These are phyloP conservation scores for Balaenoptera acutorostrata DNA, from an alignment of 2,113 vertebrate genomes.

Conservation along the genomic window DNA sequence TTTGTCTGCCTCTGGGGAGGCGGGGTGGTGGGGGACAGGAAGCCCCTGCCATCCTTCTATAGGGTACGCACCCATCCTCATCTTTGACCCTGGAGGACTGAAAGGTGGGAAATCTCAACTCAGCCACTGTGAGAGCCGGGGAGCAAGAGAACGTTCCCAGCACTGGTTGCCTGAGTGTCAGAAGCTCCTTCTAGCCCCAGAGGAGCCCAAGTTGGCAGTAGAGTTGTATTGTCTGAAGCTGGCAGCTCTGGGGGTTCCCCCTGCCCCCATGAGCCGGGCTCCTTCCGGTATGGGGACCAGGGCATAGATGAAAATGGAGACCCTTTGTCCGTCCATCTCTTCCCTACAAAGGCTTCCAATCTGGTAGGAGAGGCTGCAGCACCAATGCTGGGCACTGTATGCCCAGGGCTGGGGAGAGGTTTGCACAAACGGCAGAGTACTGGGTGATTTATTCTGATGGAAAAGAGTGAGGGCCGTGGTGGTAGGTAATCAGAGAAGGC, in stretches of 20 bases:
- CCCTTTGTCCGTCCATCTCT: neutral
- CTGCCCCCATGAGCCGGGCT: neutral
- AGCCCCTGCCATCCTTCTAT: neutral
- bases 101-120: constrained; percentile 31
- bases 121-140: neutral
- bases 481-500: neutral
- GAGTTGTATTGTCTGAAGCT: constrained; percentile 37
- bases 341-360: neutral
- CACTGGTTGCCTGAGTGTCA: neutral
- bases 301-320: neutral
- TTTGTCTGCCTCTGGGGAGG: constrained; percentile 9
- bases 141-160: neutral
- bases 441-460: constrained; percentile 4
- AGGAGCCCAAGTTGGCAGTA: constrained; percentile 53
- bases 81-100: neutral
- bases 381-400: neutral
- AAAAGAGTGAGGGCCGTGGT: neutral
- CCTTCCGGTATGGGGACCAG: neutral
- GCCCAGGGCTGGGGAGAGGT: neutral
- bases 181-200: constrained; percentile 20
- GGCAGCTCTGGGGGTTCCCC: neutral
- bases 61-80: neutral
- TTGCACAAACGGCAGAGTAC: neutral
- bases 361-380: neutral
- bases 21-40: neutral